Evolutionary conservation across 1,140 invertebrate species (phyloP).

Genomic region (Neodiprion virginianus): DNA sequence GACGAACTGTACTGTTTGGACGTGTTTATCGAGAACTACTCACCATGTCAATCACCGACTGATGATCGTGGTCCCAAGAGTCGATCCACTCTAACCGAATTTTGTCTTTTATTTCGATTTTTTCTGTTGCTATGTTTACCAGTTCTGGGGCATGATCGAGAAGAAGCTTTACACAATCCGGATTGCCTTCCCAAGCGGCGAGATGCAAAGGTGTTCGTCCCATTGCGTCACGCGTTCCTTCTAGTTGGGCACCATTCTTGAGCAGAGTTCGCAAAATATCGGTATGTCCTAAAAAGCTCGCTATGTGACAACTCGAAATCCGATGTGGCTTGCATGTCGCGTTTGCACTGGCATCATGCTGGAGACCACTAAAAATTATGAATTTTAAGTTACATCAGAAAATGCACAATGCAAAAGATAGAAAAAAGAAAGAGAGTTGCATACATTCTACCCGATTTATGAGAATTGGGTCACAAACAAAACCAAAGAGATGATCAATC

Average conservation of each 20-base stretch:
- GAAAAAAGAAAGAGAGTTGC: conserved; percentile 9
- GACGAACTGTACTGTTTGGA: neutral
- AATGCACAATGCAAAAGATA: neutral
- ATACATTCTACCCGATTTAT: no score
- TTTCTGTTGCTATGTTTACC: conserved; percentile 10
- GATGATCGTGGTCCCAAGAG: conserved; percentile 34
- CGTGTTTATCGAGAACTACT: neutral
- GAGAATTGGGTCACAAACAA: no score
- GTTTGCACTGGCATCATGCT: conserved; percentile 56
- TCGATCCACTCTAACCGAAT: conserved; percentile 21
- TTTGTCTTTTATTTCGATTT: conserved; percentile 8
- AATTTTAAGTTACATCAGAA: neutral
- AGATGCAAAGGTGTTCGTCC: conserved; percentile 59
- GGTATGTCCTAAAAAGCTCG: conserved; percentile 47
- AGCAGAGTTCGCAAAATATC: conserved; percentile 52
- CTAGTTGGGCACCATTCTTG: conserved; percentile 52
- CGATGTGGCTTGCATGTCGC: conserved; percentile 57
- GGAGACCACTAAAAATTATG: conserved; percentile 48
- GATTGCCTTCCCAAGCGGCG: conserved; percentile 56
- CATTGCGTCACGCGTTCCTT: conserved; percentile 45
- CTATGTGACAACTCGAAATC: conserved; percentile 57
- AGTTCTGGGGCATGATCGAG: neutral
- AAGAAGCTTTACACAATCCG: conserved; percentile 45
- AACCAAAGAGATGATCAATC: no score
- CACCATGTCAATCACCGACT: conserved; percentile 24